Conservation (phyloP, 2,113 vertebrate species). For the Oxygymnocypris stewartii region DNA sequence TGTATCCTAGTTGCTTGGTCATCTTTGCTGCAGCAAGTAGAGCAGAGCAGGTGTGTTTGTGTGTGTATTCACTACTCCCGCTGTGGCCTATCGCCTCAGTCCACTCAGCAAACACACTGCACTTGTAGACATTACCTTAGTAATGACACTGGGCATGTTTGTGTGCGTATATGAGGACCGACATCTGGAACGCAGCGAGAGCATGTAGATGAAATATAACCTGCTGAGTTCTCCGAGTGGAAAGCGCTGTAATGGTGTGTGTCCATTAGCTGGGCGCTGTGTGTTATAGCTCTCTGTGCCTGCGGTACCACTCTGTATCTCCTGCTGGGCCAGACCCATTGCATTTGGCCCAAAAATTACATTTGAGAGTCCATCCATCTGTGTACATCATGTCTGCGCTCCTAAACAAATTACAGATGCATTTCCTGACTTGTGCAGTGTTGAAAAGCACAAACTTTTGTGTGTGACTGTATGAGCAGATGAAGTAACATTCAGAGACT, state of each 20-base stretch:
- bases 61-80: background rate
- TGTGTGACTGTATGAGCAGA: conserved; percentile 54
- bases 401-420: conserved; percentile 26
- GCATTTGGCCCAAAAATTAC: conserved; percentile 37
- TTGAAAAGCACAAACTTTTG: conserved; percentile 24
- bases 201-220: conserved; percentile 41
- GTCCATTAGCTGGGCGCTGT: conserved; percentile 35
- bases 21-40: conserved; percentile 32
- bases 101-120: conserved; percentile 42
- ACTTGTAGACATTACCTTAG: conserved; percentile 56
- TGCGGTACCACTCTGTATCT: conserved; percentile 9
- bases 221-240: conserved; percentile 52
- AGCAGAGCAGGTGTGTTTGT: background rate
- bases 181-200: conserved; percentile 51
- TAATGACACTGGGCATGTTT: conserved; percentile 42
- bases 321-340: conserved; percentile 18
- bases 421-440: background rate
- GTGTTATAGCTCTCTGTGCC: background rate
- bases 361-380: conserved; percentile 39
- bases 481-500: conserved; percentile 16
- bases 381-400: conserved; percentile 7
- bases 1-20: background rate
- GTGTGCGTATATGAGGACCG: conserved; percentile 9
- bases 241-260: conserved; percentile 48
- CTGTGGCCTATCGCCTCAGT: conserved; percentile 34